Evolutionary conservation across 2,888 invertebrate genomes (phyloP).

Genomic region (Eupithecia abbreviata): DNA sequence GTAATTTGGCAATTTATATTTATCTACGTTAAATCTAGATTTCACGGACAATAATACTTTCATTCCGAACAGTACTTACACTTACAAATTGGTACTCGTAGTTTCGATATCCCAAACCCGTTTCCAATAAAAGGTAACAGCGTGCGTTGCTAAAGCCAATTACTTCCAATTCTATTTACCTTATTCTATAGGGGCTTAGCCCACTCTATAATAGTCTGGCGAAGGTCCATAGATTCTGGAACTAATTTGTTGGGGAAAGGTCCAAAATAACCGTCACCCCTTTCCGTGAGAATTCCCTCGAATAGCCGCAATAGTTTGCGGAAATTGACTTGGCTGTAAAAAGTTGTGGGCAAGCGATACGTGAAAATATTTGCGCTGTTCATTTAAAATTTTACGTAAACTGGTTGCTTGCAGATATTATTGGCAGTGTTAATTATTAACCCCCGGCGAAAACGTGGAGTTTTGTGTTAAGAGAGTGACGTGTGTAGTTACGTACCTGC

Average conservation of each 20-base stretch:
- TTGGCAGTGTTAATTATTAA: not conserved
- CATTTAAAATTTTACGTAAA: not conserved
- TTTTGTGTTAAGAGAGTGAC: not conserved
- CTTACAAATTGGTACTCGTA: constrained; percentile 22
- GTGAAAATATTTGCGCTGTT: not conserved
- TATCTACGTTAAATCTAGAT: constrained; percentile 4
- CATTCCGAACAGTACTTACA: constrained; percentile 12
- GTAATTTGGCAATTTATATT: constrained; percentile 8
- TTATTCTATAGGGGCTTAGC: constrained; percentile 50
- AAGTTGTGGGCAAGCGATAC: constrained; percentile 22
- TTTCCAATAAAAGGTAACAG: constrained; percentile 65
- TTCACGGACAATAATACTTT: constrained; percentile 15
- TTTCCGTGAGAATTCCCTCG: constrained; percentile 32
- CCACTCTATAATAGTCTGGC: constrained; percentile 43
- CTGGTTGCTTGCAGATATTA: not conserved
- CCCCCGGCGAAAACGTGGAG: not conserved
- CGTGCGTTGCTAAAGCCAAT: constrained; percentile 63
- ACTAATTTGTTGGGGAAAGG: constrained; percentile 31
- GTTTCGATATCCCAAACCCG: constrained; percentile 59
- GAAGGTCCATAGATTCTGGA: constrained; percentile 44
- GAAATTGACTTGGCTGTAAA: constrained; percentile 30
- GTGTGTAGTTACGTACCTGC: not conserved
- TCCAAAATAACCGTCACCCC: constrained; percentile 22
- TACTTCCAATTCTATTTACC: constrained; percentile 63
- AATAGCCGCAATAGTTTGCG: constrained; percentile 27